Conservation (phyloP, 64 coral and sea anemone genomes). For the Dendronephthya gigantea region DNA sequence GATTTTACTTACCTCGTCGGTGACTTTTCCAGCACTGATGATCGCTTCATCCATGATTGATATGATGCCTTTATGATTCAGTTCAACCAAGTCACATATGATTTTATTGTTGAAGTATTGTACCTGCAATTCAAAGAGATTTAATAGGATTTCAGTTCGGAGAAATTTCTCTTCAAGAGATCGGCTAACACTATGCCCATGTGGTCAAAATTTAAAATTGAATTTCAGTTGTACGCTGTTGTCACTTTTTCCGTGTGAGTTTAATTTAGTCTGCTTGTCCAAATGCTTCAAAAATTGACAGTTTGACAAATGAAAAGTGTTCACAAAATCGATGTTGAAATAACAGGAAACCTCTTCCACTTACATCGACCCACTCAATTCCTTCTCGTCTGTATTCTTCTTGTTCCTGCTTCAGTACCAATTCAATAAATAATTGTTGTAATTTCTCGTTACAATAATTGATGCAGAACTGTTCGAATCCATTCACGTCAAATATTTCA, state of each 20-base stretch:
- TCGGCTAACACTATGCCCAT: too few relatives aligned
- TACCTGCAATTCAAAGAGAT: conserved; percentile 38
- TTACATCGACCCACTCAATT: conserved; percentile 97
- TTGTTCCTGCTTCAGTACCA: conserved; percentile 89
- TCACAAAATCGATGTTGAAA: too few relatives aligned
- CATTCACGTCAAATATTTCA: conserved; percentile 84
- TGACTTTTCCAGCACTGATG: conserved; percentile 77
- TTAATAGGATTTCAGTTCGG: not conserved
- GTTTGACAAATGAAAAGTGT: too few relatives aligned
- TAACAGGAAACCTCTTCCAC: too few relatives aligned
- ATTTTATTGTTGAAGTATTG: conserved; percentile 97
- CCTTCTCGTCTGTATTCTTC: conserved; percentile 87
- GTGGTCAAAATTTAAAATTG: too few relatives aligned
- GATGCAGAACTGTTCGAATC: conserved; percentile 93
- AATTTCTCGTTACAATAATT: conserved; percentile 99
- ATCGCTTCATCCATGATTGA: conserved; percentile 91
- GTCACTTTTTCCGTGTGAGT: too few relatives aligned
- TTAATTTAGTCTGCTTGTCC: too few relatives aligned
- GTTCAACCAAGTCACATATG: conserved; percentile 92
- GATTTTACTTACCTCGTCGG: conserved; percentile 51
- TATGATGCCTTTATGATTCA: conserved; percentile 78
- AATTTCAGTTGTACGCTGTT: too few relatives aligned
- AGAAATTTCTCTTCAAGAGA: too few relatives aligned
- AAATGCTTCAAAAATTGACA: too few relatives aligned
- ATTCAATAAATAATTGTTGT: conserved; percentile 89